Percentiles rank a stretch among this genome's conserved stretches.
Conservation (phyloP, 2,888 invertebrate species). For the Heliconius aoede region DNA sequence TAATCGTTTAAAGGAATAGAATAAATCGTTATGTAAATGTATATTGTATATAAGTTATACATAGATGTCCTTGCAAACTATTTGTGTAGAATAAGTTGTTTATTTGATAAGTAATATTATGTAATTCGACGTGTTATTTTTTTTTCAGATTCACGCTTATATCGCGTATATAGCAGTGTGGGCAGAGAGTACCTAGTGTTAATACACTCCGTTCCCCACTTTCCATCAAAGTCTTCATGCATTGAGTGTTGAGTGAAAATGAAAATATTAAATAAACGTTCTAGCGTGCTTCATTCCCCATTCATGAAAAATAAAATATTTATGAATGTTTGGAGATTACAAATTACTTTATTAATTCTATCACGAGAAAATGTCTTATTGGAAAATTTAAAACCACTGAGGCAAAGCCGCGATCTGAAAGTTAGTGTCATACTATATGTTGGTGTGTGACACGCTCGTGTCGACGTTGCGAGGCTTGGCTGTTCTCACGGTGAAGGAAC, state of each 20-base stretch:
- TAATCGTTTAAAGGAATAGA: too few relatives aligned
- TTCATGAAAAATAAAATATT: too few relatives aligned
- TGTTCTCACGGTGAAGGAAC: constrained; percentile 30
- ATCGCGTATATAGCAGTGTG: not conserved
- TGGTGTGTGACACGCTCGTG: not conserved
- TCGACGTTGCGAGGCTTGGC: constrained; percentile 8
- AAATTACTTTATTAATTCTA: too few relatives aligned
- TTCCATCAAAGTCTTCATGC: not conserved
- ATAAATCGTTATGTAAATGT: not conserved
- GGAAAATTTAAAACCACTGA: too few relatives aligned
- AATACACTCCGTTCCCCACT: accelerated
- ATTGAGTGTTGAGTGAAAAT: too few relatives aligned
- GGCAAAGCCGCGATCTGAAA: too few relatives aligned
- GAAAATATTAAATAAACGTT: too few relatives aligned
- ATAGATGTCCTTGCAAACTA: not conserved
- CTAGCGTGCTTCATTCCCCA: too few relatives aligned
- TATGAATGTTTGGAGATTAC: too few relatives aligned
- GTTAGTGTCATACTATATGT: not conserved
- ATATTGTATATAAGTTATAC: not conserved
- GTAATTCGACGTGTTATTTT: not conserved
- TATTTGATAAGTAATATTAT: not conserved
- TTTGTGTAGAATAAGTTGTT: not conserved
- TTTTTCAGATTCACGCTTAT: not conserved
- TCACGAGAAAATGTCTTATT: too few relatives aligned
- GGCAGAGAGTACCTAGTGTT: not conserved